phyloP scores from a whole-genome alignment of 2,888 invertebrate species.

The Caenorhabditis sp. region DNA sequence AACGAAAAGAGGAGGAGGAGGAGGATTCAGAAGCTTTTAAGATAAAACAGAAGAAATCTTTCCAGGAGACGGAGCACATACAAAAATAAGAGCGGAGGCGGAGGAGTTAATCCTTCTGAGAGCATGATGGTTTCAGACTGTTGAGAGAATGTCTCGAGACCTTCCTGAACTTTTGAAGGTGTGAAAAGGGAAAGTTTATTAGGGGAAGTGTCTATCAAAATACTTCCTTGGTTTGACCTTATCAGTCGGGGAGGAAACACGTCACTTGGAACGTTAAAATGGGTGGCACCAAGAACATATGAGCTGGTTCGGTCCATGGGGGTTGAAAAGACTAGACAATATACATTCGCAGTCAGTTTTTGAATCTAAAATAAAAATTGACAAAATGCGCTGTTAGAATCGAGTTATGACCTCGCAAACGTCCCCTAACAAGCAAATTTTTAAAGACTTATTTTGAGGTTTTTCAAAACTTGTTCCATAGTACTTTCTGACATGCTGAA shows the following conservation, averaged over 20 bases:
- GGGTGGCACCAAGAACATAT: slow-evolving; percentile 8
- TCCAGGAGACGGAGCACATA: slow-evolving; percentile 2
- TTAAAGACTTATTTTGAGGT: no score
- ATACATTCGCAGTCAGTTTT: no score
- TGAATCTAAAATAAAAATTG: no score
- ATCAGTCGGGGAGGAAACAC: slow-evolving; percentile 28
- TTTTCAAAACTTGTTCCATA: no score
- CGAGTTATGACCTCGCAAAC: no score
- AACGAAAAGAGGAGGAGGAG: slow-evolving; percentile 1
- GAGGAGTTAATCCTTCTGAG: neutral
- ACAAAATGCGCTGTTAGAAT: no score
- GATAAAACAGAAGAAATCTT: slow-evolving; percentile 7
- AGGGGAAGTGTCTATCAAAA: slow-evolving; percentile 29
- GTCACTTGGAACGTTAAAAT: slow-evolving; percentile 29
- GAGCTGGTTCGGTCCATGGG: neutral
- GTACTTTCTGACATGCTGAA: no score
- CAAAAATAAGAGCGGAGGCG: slow-evolving; percentile 23
- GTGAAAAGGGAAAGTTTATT: slow-evolving; percentile 36
- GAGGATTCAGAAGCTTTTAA: slow-evolving; percentile 36
- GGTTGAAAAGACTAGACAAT: neutral
- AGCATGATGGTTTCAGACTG: slow-evolving; percentile 1
- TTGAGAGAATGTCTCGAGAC: neutral
- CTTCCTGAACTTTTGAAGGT: slow-evolving; percentile 11
- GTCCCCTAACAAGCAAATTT: no score
- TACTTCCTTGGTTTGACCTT: slow-evolving; percentile 18